phyloP scores from a whole-genome alignment of 2,113 vertebrate genomes.

The Spea multiplicata region DNA sequence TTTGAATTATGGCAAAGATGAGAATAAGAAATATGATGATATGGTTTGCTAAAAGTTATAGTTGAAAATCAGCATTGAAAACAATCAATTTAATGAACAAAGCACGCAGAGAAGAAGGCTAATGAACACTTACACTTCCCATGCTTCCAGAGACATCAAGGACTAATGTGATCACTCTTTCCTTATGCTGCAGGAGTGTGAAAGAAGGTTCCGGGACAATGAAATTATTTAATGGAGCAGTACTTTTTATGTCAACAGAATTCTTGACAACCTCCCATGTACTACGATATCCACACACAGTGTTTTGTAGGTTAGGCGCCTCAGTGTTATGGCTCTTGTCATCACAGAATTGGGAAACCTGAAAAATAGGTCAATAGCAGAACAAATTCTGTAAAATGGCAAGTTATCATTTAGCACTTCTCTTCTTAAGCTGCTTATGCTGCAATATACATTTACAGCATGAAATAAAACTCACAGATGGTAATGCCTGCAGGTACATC shows the following conservation, averaged over 20 bases:
- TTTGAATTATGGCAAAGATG: no score
- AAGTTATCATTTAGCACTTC: no score
- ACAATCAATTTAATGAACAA: no score
- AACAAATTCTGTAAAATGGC: no score
- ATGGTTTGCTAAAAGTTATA: no score
- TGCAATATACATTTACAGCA: no score
- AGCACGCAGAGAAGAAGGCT: no score
- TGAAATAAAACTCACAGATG: constrained; percentile 57
- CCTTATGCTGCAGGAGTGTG: constrained; percentile 52
- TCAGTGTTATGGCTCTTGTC: constrained; percentile 59
- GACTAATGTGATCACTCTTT: constrained; percentile 59
- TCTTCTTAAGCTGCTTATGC: no score
- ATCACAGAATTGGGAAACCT: constrained; percentile 66
- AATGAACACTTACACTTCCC: constrained; percentile 24
- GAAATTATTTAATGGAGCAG: constrained; percentile 4
- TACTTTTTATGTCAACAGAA: constrained; percentile 57
- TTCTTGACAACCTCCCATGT: constrained; percentile 61
- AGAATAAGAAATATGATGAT: no score
- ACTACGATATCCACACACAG: constrained; percentile 60
- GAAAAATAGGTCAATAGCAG: background rate
- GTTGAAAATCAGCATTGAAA: no score
- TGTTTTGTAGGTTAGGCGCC: constrained; percentile 70
- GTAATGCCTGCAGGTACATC: constrained; percentile 59
- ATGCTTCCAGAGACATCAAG: constrained; percentile 71
- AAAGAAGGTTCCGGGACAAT: constrained; percentile 49